phyloP scores from a whole-genome alignment of 2,113 vertebrate species.

The Bufo gargarizans region DNA sequence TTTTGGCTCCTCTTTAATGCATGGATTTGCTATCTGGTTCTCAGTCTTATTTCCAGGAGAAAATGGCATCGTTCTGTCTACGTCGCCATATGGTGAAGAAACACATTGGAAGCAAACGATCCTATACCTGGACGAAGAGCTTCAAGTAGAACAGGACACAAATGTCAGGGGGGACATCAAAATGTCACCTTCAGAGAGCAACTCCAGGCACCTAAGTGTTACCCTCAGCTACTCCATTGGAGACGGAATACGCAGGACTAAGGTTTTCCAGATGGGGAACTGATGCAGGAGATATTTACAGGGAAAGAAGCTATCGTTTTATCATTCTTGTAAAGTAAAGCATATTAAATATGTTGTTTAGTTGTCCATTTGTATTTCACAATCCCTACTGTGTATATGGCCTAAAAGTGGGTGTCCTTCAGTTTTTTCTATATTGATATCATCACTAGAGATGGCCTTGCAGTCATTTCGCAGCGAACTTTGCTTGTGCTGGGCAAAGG shows the following conservation, averaged over 20 bases:
- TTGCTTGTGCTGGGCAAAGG: too few relatives aligned
- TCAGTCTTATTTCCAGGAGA: constrained; percentile 81
- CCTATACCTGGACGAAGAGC: constrained; percentile 80
- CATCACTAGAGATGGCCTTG: too few relatives aligned
- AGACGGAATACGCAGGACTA: constrained; percentile 76
- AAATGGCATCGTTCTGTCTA: constrained; percentile 79
- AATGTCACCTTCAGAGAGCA: constrained; percentile 79
- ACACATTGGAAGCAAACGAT: constrained; percentile 90
- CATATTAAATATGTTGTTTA: not conserved
- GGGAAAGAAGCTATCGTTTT: not conserved
- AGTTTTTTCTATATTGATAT: too few relatives aligned
- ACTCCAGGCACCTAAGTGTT: constrained; percentile 79
- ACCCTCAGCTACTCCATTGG: constrained; percentile 80
- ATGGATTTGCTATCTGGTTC: constrained; percentile 84
- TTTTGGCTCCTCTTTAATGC: constrained; percentile 80
- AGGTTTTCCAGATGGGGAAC: constrained; percentile 84
- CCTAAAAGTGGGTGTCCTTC: too few relatives aligned
- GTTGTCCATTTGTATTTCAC: too few relatives aligned
- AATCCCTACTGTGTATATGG: not conserved
- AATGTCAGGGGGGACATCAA: constrained; percentile 76
- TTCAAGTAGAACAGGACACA: constrained; percentile 83
- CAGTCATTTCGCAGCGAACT: too few relatives aligned
- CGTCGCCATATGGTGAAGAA: constrained; percentile 83
- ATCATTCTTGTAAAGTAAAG: not conserved
- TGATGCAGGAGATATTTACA: constrained; percentile 27